Base-by-base conservation (phyloP, 2,113 vertebrate genomes). In the Argyrosomus japonicus region DNA sequence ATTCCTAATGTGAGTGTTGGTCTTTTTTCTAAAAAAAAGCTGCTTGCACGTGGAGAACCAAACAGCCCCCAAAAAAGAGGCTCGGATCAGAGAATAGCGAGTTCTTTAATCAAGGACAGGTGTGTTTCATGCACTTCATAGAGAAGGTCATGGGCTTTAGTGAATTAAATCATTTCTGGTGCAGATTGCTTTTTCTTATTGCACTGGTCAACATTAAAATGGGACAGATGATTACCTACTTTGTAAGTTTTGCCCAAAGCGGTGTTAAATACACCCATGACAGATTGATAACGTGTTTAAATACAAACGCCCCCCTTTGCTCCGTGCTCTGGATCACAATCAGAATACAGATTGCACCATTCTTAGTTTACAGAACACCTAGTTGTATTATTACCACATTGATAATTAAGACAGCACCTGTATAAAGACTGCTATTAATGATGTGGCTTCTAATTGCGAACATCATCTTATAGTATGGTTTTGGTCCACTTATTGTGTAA, bases 1-100 rank as follows among this genome's bases (percentile, higher is more conserved):
- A 92, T 93, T 87, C 72, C 79, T 92, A 91, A 91, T 89, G 78
- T 53, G 47, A 54, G 73, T 79, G 81, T 86, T 80, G 62, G 58
- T 81, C 53, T 83, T 60, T 79, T 70, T 47, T 77, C 77, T 77
- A n/a, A 82, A 88, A 89, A 85, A 56, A 58, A 40, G 45, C 21
- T 60, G 15, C 53, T 63, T 43, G 23, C 73, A 58, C 77, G 62
- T 14, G 25, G 75, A 81, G 25, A 91, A 58, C 65, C 83, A 91
- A 88, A 77, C 80, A 84, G 85, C 82, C 62, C 25, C 36, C 36
- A 40, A 40, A 81, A 70, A 47, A 75, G 70, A 64, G 57, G n/a
- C 68, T 63, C 62, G 9, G 61, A 75, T 70, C 61, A 67, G 54
- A 72, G 43, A 57, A 62, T 29, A 75, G 79, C 2, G 43, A 64